Conservation (phyloP, 2,113 vertebrate species). For the Anarrhichthys ocellatus region DNA sequence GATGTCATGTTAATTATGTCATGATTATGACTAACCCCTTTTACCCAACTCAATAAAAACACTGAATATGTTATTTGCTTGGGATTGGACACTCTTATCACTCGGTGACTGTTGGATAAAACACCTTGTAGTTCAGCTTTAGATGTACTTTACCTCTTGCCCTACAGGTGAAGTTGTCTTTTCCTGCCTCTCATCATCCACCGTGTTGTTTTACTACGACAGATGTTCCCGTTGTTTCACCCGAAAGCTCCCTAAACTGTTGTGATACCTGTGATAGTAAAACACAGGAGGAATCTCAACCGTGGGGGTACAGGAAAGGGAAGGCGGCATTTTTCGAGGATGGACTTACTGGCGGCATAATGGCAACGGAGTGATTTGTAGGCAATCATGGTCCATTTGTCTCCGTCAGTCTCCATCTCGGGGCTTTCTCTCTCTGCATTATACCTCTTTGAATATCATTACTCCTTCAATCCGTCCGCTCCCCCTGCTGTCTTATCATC, state of each 20-base stretch:
- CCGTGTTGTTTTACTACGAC: background rate
- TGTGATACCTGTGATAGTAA: conserved; percentile 17
- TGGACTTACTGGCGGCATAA: conserved; percentile 32
- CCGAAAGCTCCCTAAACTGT: background rate
- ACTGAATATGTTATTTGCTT: background rate
- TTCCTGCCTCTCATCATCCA: background rate
- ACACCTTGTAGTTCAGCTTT: background rate
- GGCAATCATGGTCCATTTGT: conserved; percentile 50
- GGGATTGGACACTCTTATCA: background rate
- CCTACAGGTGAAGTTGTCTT: background rate
- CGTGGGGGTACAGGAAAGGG: background rate
- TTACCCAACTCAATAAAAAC: no score
- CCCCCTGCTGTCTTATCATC: conserved; percentile 60
- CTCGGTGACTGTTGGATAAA: background rate
- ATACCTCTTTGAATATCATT: conserved; percentile 47
- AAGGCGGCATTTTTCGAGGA: conserved; percentile 32
- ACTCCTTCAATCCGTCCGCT: conserved; percentile 32
- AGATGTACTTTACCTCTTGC: background rate
- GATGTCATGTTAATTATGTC: background rate
- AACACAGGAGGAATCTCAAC: conserved; percentile 6
- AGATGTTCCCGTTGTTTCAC: background rate
- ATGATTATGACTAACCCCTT: background rate
- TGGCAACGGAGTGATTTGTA: conserved; percentile 49
- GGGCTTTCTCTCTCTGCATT: conserved; percentile 43
- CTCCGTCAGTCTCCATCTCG: conserved; percentile 46